Evolutionary conservation across 2,113 vertebrate genomes (phyloP).

Genomic region (Phalacrocorax carbo): DNA sequence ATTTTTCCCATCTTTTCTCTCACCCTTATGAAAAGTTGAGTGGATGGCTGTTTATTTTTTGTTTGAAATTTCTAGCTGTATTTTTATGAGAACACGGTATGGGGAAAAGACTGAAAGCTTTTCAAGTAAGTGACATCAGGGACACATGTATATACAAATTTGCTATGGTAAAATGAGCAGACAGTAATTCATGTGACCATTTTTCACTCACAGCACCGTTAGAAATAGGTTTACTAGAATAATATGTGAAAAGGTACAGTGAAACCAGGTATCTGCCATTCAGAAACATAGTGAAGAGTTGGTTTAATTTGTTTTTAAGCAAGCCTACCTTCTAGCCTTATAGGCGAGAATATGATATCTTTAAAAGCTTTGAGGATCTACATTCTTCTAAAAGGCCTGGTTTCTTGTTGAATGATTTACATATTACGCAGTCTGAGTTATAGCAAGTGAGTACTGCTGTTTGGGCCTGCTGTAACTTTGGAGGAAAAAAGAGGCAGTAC

Average conservation of each 20-base stretch:
- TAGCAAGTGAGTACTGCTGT: not conserved
- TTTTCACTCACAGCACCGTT: not conserved
- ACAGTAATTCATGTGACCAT: not conserved
- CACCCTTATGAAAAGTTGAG: not conserved
- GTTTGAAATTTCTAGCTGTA: not conserved
- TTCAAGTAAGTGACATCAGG: not conserved
- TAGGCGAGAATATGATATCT: not conserved
- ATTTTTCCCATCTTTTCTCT: not conserved
- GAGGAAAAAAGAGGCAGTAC: not conserved
- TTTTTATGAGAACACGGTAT: not conserved
- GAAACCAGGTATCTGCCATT: not conserved
- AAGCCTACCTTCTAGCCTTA: not conserved
- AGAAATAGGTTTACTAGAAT: conserved; percentile 32
- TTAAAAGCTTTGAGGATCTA: not conserved
- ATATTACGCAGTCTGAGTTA: not conserved
- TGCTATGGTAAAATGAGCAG: not conserved
- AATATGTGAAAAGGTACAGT: not conserved
- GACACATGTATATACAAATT: not conserved
- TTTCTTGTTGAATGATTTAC: not conserved
- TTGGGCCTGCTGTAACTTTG: not conserved
- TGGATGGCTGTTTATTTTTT: not conserved
- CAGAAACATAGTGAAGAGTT: not conserved
- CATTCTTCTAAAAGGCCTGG: not conserved
- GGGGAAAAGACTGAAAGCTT: not conserved
- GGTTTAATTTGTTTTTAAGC: not conserved